A percentile compares a stretch with the other conserved stretches of the same genome.
phyloP scores from a whole-genome alignment of 2,888 invertebrate species.

The Chorisops tibialis region DNA sequence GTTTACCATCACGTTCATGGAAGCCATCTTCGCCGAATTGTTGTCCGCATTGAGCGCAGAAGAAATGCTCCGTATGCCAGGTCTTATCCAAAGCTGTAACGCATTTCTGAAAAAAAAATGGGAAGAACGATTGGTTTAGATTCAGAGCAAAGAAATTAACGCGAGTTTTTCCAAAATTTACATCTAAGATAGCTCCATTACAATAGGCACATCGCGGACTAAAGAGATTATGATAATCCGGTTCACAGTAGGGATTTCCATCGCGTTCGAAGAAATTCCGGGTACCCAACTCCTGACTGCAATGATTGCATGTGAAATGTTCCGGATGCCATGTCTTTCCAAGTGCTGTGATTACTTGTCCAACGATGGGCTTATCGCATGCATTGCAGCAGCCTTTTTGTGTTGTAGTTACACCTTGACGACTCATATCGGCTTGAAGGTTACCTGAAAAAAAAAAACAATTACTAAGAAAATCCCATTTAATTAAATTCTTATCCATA shows the following conservation, averaged over 20 bases:
- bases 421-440: constrained; percentile 94
- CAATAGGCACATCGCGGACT: constrained; percentile 98
- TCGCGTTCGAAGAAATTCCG: constrained; percentile 98
- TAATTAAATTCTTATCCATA: background rate
- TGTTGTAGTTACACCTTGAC: constrained; percentile 97
- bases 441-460: constrained; percentile 38
- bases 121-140: constrained; percentile 73
- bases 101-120: constrained; percentile 77
- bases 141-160: constrained; percentile 36
- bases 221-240: constrained; percentile 97
- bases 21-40: constrained; percentile 97
- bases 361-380: constrained; percentile 98
- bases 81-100: constrained; percentile 96
- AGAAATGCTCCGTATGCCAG: constrained; percentile 99
- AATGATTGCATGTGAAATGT: constrained; percentile 97
- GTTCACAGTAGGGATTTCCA: constrained; percentile 95
- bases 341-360: constrained; percentile 88
- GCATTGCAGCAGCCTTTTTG: constrained; percentile 99
- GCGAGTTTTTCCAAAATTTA: constrained; percentile 55
- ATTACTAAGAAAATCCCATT: background rate
- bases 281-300: constrained; percentile 94
- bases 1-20: constrained; percentile 93
- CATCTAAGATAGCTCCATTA: constrained; percentile 97
- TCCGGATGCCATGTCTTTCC: constrained; percentile 99
- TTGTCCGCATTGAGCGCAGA: constrained; percentile 95